Evolutionary conservation across 2,888 invertebrate species (phyloP), one percentile per base, ranked within the genome.

Genomic region (Petrolisthes cinctipes): DNA sequence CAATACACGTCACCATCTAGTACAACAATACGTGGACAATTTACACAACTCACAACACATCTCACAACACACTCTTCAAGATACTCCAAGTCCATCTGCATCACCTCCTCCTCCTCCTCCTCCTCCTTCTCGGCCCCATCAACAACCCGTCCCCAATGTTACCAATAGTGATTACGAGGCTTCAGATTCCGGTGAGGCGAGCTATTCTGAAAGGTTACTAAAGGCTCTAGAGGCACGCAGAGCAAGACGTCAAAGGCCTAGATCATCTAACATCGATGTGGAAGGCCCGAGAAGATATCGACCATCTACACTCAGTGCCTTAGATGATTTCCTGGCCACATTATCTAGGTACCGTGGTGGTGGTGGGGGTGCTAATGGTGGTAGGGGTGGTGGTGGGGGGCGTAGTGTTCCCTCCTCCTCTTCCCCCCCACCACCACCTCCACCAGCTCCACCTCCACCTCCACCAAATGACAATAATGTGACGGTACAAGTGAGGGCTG

Each of bases 401-500:
- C 83, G 84, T 0, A 53, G 86, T n/a, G 83, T 53, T n/a, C 61
- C 79, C 51, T 37, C 66, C 61, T 76, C 66, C 17, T 9, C 37
- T 56, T 20, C n/a, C 20, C 37, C 37, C 11, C 75, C 82, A 2
- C 54, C 4, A 20, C 75, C 82, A 7, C 54, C 4, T n/a, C 23
- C 61, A 17, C 71, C 86, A 5, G 57, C 78, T 2, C 75, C 82
- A 2, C 54, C 4, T 11, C 75, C 82, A 7, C 54, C 4, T n/a
- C 23, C 61, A 17, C 71, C 86, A 5, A 53, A 37, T 14, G 56
- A 73, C 4, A 71, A 83, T 11, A 83, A 89, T 37, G 87, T 89
- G 37, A 89, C 85, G 9, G 89, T 89, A 23, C 89, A 89, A 53
- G 89, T 89, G 20, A 81, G 85, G 20, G 87, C 89, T 6, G 89